These are phyloP conservation scores for Tachina fera DNA, from an alignment of 2,888 invertebrate species.

Conservation along the genomic window DNA sequence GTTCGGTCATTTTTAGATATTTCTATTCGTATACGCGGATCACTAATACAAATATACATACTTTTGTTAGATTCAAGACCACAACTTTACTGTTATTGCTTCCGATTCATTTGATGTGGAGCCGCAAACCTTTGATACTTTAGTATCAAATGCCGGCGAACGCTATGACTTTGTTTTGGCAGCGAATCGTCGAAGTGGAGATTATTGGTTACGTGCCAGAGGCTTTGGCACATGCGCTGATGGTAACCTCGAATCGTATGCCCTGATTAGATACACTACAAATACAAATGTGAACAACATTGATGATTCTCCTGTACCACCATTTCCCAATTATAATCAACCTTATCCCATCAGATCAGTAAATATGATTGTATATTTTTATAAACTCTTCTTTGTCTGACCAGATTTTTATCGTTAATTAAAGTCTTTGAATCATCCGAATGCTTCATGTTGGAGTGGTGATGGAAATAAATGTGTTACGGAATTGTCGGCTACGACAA, in stretches of 20 bases:
- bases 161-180: slow-evolving; percentile 83
- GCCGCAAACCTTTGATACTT: slow-evolving; percentile 76
- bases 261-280: slow-evolving; percentile 74
- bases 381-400: neutral
- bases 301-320: slow-evolving; percentile 46
- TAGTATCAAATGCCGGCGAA: slow-evolving; percentile 83
- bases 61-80: slow-evolving; percentile 73
- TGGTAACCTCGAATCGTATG: slow-evolving; percentile 75
- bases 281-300: slow-evolving; percentile 32
- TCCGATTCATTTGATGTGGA: slow-evolving; percentile 79
- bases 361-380: slow-evolving; percentile 8
- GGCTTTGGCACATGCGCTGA: slow-evolving; percentile 75
- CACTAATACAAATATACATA: no score
- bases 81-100: slow-evolving; percentile 79
- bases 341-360: slow-evolving; percentile 64
- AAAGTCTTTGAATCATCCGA: slow-evolving; percentile 75
- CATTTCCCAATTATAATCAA: slow-evolving; percentile 69
- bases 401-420: neutral
- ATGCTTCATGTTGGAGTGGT: slow-evolving; percentile 73
- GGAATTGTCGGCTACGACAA: slow-evolving; percentile 70
- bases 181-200: slow-evolving; percentile 80
- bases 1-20: no score
- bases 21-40: no score
- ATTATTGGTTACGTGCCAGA: slow-evolving; percentile 76
- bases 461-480: slow-evolving; percentile 72